Evolutionary conservation across 2,888 invertebrate species (phyloP), one percentile per base, ranked within the genome.

Genomic region (Hyppa rectilinea): DNA sequence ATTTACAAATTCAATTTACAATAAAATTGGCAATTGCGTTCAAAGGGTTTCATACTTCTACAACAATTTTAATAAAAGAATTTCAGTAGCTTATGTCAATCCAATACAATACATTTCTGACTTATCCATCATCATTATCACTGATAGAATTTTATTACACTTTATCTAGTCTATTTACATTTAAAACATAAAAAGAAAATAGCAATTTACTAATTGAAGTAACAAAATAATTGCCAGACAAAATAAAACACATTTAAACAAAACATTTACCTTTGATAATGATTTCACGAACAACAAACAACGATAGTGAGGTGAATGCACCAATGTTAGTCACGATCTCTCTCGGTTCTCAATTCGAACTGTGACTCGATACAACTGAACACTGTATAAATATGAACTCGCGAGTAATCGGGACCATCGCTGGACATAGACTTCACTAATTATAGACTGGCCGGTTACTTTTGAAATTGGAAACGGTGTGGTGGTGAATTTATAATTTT

Each of bases 321-420:
- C 78, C 23, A 78, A 70, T 75, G 66, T 65, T 55, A 71, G 68
- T 75, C 73, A 75, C 84, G 55, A 63, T 63, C 77, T 65, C 60
- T 60, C 56, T 60, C 52, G 45, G 59, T 71, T 71, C 66, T 45
- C 47, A 65, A 74, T 73, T 77, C 71, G 83, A 76, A 87, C 85
- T 89, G 88, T 87, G 79, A 70, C 66, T 77, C 49, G 74, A 68
- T 84, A 81, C 82, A 76, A 78, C 26, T 29, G 63, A 59, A 61
- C 83, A 71, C 73, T 55, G 78, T 86, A 82, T 89, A 89, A 89
- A 89, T 89, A 88, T 83, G 53, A 78, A 75, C 61, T 49, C 58
- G 55, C 61, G 31, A 34, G 45, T 63, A 38, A 80, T 78, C 75
- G 70, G 40, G 56, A 53, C 56, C 52, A 72, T 60, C 58, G 34